A percentile compares a stretch with the other conserved stretches of the same genome.
Conservation (phyloP, 2,797 vertebrate genomes). For the Paedocypris micromegethes region DNA sequence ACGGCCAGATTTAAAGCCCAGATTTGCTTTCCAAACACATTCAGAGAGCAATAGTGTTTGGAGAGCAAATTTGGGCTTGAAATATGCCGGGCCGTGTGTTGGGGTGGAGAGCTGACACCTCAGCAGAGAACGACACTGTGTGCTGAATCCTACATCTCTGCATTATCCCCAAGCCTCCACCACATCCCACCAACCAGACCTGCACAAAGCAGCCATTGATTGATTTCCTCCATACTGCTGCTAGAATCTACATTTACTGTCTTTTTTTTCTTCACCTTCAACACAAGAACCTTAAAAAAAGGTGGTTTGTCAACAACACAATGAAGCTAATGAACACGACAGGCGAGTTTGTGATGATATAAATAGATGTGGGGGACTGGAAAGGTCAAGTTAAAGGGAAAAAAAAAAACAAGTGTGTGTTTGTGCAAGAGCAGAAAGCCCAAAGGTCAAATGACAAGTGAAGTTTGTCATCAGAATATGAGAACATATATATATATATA, state of each 20-base stretch:
- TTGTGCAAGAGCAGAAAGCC: conserved; percentile 7
- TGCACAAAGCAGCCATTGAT: background rate
- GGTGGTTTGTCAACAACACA: conserved; percentile 6
- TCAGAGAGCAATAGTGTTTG: background rate
- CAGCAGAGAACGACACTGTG: conserved; percentile 10
- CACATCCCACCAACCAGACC: conserved; percentile 7
- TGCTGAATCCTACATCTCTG: conserved; percentile 9
- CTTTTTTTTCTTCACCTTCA: background rate
- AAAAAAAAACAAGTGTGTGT: conserved; percentile 3
- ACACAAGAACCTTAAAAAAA: conserved; percentile 25
- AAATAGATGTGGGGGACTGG: background rate
- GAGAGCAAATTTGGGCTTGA: background rate
- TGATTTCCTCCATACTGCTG: background rate
- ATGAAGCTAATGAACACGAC: conserved; percentile 8
- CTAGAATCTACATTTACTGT: background rate
- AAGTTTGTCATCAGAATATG: conserved; percentile 11
- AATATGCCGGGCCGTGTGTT: background rate
- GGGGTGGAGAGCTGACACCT: conserved; percentile 4
- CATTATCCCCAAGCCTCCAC: conserved; percentile 6
- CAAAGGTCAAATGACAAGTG: conserved; percentile 35
- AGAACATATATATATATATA: no score
- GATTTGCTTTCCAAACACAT: background rate
- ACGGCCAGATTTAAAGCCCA: background rate
- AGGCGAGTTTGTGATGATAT: conserved; percentile 5
- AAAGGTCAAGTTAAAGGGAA: background rate